Conservation (phyloP, 2,888 invertebrate genomes). For the Drosophila leonis region DNA sequence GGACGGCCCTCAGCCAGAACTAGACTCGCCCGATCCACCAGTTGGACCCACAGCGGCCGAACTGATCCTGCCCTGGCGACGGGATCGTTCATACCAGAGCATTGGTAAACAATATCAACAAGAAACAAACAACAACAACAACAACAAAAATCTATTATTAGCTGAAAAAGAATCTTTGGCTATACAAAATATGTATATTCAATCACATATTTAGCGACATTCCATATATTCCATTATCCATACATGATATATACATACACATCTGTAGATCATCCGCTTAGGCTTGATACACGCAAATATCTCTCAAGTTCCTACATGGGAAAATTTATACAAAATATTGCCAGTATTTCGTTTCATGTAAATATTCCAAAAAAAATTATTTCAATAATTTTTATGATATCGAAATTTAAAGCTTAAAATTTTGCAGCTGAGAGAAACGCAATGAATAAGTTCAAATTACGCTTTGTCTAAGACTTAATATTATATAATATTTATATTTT, state of each 20-base stretch:
- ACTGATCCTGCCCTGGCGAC: constrained; percentile 94
- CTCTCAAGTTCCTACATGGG: neutral
- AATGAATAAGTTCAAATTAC: neutral
- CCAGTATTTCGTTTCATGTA: constrained; percentile 2
- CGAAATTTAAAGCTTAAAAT: neutral
- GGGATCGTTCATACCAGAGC: constrained; percentile 90
- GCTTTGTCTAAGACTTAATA: neutral
- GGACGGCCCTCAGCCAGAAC: constrained; percentile 81
- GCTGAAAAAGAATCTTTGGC: constrained; percentile 24
- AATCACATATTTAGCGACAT: constrained; percentile 23
- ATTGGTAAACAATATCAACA: constrained; percentile 87
- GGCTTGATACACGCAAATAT: neutral
- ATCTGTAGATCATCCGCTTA: constrained; percentile 23
- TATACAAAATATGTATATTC: constrained; percentile 38
- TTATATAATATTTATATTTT: neutral
- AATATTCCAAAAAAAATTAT: neutral
- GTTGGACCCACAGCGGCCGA: constrained; percentile 92
- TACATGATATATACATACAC: constrained; percentile 11
- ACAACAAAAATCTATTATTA: constrained; percentile 9
- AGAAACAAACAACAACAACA: constrained; percentile 22
- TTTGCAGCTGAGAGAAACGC: constrained; percentile 5
- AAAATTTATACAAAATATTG: neutral
- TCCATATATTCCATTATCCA: constrained; percentile 12
- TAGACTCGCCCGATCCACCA: constrained; percentile 83
- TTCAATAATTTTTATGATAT: neutral